A percentile compares a stretch with the other conserved stretches of the same genome.
These are phyloP conservation scores for Urosaurus nigricauda DNA, from an alignment of 2,797 vertebrate genomes.

Conservation along the genomic window DNA sequence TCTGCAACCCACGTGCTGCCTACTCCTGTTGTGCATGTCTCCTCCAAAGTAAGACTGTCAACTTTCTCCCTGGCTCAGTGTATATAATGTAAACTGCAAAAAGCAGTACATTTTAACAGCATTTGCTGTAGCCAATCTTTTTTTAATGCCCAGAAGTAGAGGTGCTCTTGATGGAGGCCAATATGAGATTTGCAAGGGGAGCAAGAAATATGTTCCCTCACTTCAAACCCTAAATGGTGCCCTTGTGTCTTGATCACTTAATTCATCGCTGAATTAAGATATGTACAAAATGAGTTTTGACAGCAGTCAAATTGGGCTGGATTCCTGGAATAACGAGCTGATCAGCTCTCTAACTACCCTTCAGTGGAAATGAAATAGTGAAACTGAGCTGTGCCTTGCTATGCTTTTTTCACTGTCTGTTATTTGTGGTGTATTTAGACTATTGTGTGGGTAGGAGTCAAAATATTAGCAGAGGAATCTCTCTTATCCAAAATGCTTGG, in stretches of 20 bases:
- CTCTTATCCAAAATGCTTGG: too few species aligned
- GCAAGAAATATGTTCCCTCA: not conserved
- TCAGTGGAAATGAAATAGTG: conserved; percentile 13
- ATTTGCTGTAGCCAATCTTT: not conserved
- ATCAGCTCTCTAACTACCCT: not conserved
- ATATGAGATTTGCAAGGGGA: not conserved
- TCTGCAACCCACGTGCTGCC: not conserved
- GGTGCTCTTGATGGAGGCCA: not conserved
- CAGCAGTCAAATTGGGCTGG: conserved; percentile 9
- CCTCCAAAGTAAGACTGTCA: not conserved
- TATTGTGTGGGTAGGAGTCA: not conserved
- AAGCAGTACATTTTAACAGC: not conserved
- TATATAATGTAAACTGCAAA: not conserved
- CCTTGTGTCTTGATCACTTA: not conserved
- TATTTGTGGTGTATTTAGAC: conserved; percentile 8
- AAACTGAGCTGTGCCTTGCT: not conserved
- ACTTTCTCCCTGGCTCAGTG: too few species aligned
- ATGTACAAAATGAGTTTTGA: conserved; percentile 11
- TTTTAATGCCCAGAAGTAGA: too few species aligned
- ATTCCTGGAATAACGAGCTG: conserved; percentile 5
- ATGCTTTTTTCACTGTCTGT: not conserved
- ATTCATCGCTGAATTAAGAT: not conserved
- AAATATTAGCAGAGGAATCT: rapidly evolving
- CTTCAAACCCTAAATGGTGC: not conserved
- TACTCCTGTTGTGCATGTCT: not conserved